Base-by-base conservation (phyloP, 2,888 invertebrate genomes). In the Dugesia japonica region DNA sequence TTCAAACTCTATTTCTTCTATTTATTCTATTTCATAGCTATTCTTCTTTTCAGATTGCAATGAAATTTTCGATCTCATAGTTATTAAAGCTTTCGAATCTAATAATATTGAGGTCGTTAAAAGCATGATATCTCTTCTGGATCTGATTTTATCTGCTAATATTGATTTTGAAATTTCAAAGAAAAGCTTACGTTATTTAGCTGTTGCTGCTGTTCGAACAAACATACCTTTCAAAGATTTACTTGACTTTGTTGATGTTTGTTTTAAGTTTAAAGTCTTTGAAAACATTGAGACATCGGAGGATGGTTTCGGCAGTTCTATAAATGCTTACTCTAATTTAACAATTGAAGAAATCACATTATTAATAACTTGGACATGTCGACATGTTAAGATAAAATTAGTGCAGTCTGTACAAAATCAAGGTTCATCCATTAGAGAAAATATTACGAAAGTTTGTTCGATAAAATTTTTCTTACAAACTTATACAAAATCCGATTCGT, bases 381-480 rank as follows among this genome's bases (percentile, higher is more conserved):
- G 56, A 4, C 56, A 56, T n/a, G 56, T 56, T 20, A 56, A 56
- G 17, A 56, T 56, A 20, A 56, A 56, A 20, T 56, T 56, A 23
- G 56, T 56, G 4, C n/a, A 56, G 17, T 20, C 56, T 56, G 56
- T 23, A 20, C 56, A 56, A 56, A 56, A 56, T 56, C 56, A 56
- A 56, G 56, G 56, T 7, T 56, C 56, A 1, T 13, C 56, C 23
- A 56, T 56, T 13, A 56, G 56, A 56, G 56, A 56, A 56, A 56
- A 56, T n/a, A 56, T 56, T 9, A 56, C 17, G 56, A 56, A 56
- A 56, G 56, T 56, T n/a, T 56, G 56, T 56, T 56, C 56, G n/a
- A 56, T 56, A 9, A n/a, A 56, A 56, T 56, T 56, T n/a, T 4
- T 56, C 23, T 56, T 56, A n/a, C 56, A 56, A 1, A 7, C 56